phyloP scores from a whole-genome alignment of 2,113 vertebrate genomes.

The Globicephala melas region DNA sequence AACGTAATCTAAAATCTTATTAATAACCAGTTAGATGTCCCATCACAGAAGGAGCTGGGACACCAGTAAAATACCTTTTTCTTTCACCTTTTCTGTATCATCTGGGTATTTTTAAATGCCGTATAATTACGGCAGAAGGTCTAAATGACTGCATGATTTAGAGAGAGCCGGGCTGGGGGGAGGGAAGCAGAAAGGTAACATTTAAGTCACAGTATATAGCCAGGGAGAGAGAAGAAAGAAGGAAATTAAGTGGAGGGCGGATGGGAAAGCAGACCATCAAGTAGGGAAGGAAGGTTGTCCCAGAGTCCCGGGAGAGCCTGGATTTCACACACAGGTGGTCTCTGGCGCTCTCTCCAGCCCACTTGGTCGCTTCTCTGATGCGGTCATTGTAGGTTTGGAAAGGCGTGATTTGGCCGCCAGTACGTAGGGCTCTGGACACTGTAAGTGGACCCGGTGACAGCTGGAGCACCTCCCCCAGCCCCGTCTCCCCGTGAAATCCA shows the following conservation, averaged over 20 bases:
- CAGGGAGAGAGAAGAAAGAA: neutral
- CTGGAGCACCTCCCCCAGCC: neutral
- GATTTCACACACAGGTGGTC: neutral
- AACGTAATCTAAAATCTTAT: neutral
- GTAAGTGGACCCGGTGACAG: neutral
- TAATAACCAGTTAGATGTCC: neutral
- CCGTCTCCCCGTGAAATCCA: neutral
- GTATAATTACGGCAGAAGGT: neutral
- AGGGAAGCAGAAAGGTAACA: neutral
- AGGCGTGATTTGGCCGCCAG: neutral
- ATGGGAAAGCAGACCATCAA: fast-evolving
- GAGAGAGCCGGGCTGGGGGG: neutral
- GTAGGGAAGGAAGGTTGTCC: neutral
- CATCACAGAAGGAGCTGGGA: neutral
- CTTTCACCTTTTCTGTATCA: neutral
- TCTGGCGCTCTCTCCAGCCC: neutral
- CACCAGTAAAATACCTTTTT: neutral
- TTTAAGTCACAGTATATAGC: too few relatives aligned
- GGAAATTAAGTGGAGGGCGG: neutral
- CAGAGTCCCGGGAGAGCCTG: neutral
- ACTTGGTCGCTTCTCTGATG: fast-evolving
- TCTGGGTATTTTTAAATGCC: neutral
- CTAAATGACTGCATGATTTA: neutral
- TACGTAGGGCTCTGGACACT: neutral
- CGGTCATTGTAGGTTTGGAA: neutral